These are phyloP conservation scores for Echeneis naucrates DNA, from an alignment of 2,797 vertebrate genomes.

Conservation along the genomic window DNA sequence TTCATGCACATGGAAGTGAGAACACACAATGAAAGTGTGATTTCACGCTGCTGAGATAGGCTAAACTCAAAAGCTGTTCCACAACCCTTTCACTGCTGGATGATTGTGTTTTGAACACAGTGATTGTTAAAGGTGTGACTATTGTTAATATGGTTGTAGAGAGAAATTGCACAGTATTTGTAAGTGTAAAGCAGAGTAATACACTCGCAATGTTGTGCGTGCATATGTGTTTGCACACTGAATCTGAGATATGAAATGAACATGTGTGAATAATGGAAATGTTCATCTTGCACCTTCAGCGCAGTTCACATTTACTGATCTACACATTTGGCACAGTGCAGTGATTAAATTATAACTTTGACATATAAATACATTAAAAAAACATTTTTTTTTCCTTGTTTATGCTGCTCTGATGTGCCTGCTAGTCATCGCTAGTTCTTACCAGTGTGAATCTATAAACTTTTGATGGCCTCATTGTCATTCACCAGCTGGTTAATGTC, in stretches of 20 bases:
- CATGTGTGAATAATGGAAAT: constrained; percentile 7
- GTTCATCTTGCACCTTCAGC: constrained; percentile 20
- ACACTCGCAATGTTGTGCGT: constrained; percentile 31
- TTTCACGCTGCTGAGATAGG: constrained; percentile 82
- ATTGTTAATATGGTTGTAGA: constrained; percentile 63
- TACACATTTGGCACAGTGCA: not conserved
- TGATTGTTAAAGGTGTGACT: constrained; percentile 65
- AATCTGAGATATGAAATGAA: constrained; percentile 23
- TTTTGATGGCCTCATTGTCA: constrained; percentile 21
- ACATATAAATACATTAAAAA: constrained; percentile 14
- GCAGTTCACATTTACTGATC: constrained; percentile 11
- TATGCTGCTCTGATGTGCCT: not conserved
- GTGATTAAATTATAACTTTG: not conserved
- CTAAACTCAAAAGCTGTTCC: constrained; percentile 76
- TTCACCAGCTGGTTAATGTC: constrained; percentile 7
- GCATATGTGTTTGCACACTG: constrained; percentile 49
- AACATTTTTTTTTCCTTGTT: not conserved
- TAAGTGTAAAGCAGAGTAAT: constrained; percentile 46
- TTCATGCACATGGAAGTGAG: constrained; percentile 60
- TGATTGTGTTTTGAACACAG: constrained; percentile 37
- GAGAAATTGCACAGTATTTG: constrained; percentile 51
- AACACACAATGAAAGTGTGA: constrained; percentile 77
- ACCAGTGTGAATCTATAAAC: constrained; percentile 20
- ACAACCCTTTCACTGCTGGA: constrained; percentile 73
- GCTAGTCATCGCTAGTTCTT: constrained; percentile 5